Evolutionary conservation across 1,140 invertebrate species (phyloP), one percentile per base, ranked within the genome.

Genomic region (Solen grandis): DNA sequence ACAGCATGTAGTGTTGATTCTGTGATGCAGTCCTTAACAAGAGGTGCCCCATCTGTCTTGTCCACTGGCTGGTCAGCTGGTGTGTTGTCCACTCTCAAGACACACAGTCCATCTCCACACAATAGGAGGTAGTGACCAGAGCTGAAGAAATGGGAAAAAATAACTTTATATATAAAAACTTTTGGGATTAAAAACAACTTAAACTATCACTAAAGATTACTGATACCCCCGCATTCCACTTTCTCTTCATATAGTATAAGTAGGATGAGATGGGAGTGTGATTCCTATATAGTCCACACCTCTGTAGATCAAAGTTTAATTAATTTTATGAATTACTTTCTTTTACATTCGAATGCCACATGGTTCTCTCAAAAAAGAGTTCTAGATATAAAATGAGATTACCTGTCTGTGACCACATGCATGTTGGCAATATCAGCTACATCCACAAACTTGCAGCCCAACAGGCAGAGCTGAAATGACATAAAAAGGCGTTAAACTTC

Each of bases 371-470:
- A 14, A 10, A 66, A 66, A 5, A 77, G 38, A 31, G 29, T 25
- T 25, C 50, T 8, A 62, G 22, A 33, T 25, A 25, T 16, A 46
- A 16, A 50, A 29, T 55, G n/a, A 54, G 50, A 46, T n/a, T 73
- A 84, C 83, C 52, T 54, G 1, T 82, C 22, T 35, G 36, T 76
- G 73, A 65, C 77, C 5, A 81, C 62, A 72, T 77, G 68, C 8
- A 84, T 82, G 66, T 70, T 82, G 19, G 83, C 66, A n/a, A 81
- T 54, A 50, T 84, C 83, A 66, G 83, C 59, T 14, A 82, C 63
- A 70, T 62, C 63, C 14, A 77, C 76, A 66, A 66, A 84, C 16
- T 59, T 33, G 35, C 63, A 55, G 14, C 36, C 62, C 27, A 65
- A 31, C 46, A 73, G 22, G 27, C 29, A 57, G 22, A 81, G 29